phyloP scores from a whole-genome alignment of 2,888 invertebrate genomes.

The Glaucopsyche alexis region DNA sequence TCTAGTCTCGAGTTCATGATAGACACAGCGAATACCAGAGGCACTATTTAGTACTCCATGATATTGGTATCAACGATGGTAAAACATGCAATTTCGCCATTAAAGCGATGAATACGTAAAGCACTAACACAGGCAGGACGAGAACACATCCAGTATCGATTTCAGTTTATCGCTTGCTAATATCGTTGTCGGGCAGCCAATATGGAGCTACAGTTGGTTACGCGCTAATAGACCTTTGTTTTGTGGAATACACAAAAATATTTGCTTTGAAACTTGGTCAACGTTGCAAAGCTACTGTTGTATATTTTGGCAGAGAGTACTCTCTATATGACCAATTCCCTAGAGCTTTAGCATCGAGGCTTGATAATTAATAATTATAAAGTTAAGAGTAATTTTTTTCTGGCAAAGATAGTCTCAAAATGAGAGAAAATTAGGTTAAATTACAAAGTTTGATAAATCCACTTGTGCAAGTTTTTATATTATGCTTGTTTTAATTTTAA shows the following conservation, averaged over 20 bases:
- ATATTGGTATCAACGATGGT: neutral
- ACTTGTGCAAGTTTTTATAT: too few species aligned
- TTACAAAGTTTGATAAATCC: too few species aligned
- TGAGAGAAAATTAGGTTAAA: too few species aligned
- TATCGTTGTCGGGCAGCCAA: conserved; percentile 6
- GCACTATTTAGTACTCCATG: neutral
- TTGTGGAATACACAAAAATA: neutral
- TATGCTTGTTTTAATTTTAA: too few species aligned
- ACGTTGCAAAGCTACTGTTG: too few species aligned
- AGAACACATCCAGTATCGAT: conserved; percentile 21
- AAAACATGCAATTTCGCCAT: conserved; percentile 4
- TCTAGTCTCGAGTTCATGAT: neutral
- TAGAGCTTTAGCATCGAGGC: too few species aligned
- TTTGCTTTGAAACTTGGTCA: neutral
- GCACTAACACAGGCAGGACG: neutral
- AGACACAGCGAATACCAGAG: neutral
- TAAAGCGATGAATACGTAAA: conserved; percentile 6
- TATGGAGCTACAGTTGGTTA: conserved; percentile 8
- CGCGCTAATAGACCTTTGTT: conserved; percentile 11
- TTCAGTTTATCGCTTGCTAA: conserved; percentile 16
- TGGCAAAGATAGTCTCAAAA: too few species aligned
- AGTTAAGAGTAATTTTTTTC: too few species aligned
- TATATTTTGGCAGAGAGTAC: too few species aligned
- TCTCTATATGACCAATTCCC: too few species aligned
- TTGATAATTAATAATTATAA: too few species aligned